Evolutionary conservation across 2,888 invertebrate genomes (phyloP).

Genomic region (Pseudeuparius sepicola): DNA sequence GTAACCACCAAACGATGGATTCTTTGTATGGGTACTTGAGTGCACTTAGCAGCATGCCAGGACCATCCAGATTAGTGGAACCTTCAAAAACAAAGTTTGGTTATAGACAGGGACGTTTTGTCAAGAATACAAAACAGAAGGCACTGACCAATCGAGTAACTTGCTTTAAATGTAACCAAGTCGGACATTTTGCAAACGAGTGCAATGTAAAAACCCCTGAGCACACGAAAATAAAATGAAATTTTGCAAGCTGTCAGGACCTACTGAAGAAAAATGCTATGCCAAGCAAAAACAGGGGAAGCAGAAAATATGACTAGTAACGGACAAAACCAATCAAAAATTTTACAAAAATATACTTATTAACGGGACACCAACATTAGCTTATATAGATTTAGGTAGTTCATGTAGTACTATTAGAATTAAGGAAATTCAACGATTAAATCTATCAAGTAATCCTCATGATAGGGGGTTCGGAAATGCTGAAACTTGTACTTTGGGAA

Average conservation of each 20-base stretch:
- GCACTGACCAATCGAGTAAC: too few species aligned
- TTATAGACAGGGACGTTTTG: too few species aligned
- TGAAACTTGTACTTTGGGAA: conserved; percentile 16
- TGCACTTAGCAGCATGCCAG: not conserved
- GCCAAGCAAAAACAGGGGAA: conserved; percentile 3
- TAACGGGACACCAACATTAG: conserved; percentile 16
- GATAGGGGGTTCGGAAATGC: conserved; percentile 19
- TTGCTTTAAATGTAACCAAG: not conserved
- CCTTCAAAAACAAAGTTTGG: too few species aligned
- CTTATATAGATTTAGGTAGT: conserved; percentile 20
- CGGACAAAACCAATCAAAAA: conserved; percentile 13
- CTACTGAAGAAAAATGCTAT: conserved; percentile 8
- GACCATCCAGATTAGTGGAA: not conserved
- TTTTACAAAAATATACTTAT: conserved; percentile 14
- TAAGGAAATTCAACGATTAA: conserved; percentile 13
- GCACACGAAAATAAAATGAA: too few species aligned
- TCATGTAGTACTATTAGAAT: conserved; percentile 16
- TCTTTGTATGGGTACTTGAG: conserved; percentile 14
- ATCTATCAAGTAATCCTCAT: conserved; percentile 1
- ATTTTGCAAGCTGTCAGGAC: too few species aligned
- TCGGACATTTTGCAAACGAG: not conserved
- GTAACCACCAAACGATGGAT: conserved; percentile 19
- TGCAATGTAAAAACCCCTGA: not conserved
- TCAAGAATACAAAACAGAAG: too few species aligned
- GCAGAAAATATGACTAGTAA: conserved; percentile 11